Conservation (phyloP, 1,140 invertebrate genomes). For the Bombus waltoni region DNA sequence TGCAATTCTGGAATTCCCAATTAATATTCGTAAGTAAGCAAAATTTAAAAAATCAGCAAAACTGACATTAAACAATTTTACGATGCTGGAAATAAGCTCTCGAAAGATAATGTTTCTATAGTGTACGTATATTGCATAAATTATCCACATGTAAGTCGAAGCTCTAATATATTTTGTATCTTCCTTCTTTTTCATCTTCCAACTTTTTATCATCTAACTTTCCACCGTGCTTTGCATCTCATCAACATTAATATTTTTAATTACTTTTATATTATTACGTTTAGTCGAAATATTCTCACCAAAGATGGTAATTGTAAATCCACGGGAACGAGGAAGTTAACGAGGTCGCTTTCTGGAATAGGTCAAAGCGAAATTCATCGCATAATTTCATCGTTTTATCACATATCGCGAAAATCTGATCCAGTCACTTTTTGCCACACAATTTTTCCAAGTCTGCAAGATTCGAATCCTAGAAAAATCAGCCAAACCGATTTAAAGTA, state of each 20-base stretch:
- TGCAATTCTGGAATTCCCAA: no score
- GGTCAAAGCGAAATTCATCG: background rate
- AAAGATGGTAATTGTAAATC: background rate
- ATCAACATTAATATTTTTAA: background rate
- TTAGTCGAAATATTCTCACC: background rate
- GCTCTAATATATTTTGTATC: background rate
- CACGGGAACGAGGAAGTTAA: background rate
- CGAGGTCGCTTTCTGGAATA: no score
- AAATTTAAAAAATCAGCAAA: no score
- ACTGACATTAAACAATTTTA: no score
- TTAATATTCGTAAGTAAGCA: no score
- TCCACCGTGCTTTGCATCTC: background rate
- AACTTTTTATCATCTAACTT: background rate
- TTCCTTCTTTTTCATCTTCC: background rate
- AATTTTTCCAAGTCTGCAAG: background rate
- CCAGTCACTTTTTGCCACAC: no score
- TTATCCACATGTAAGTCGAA: no score
- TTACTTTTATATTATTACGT: background rate
- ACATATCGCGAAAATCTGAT: background rate
- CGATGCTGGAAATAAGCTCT: no score
- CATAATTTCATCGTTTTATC: background rate
- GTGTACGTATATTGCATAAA: no score
- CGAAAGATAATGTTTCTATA: no score
- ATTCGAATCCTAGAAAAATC: background rate
- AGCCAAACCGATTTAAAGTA: background rate